Conservation (phyloP, 2,113 vertebrate species). For the Pseudopipra pipra region DNA sequence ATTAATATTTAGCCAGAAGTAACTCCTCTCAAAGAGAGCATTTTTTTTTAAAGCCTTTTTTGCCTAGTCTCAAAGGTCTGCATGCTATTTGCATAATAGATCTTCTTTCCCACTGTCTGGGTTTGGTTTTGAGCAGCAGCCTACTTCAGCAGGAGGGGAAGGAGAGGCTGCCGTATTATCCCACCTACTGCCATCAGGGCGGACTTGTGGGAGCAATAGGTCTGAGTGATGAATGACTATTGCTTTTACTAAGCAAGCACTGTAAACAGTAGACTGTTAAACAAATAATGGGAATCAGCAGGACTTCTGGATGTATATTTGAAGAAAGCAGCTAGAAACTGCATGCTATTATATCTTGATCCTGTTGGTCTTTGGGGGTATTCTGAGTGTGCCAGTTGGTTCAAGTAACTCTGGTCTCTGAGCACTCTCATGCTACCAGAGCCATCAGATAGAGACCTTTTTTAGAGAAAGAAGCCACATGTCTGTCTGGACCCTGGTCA, state of each 20-base stretch:
- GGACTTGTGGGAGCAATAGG: not conserved
- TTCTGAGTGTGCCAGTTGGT: not conserved
- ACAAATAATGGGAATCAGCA: not conserved
- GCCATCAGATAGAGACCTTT: not conserved
- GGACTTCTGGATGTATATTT: not conserved
- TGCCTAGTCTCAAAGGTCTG: not conserved
- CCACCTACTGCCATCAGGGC: not conserved
- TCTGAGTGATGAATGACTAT: not conserved
- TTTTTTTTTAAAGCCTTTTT: not conserved
- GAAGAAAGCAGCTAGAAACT: not conserved
- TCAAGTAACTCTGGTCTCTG: not conserved
- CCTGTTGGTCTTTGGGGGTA: not conserved
- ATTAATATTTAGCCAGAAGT: not conserved
- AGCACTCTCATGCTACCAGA: not conserved
- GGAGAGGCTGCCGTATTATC: not conserved
- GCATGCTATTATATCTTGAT: not conserved
- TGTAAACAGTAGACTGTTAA: not conserved
- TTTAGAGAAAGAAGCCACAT: not conserved
- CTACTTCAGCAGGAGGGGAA: not conserved
- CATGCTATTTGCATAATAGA: not conserved
- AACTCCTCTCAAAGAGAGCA: not conserved
- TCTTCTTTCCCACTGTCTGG: not conserved
- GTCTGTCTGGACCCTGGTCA: not conserved
- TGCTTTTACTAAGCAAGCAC: not conserved
- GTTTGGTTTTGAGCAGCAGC: not conserved